A percentile compares a stretch with the other conserved stretches of the same genome.
Evolutionary conservation across 2,797 vertebrate species (phyloP).

Genomic region (Acridotheres tristis): DNA sequence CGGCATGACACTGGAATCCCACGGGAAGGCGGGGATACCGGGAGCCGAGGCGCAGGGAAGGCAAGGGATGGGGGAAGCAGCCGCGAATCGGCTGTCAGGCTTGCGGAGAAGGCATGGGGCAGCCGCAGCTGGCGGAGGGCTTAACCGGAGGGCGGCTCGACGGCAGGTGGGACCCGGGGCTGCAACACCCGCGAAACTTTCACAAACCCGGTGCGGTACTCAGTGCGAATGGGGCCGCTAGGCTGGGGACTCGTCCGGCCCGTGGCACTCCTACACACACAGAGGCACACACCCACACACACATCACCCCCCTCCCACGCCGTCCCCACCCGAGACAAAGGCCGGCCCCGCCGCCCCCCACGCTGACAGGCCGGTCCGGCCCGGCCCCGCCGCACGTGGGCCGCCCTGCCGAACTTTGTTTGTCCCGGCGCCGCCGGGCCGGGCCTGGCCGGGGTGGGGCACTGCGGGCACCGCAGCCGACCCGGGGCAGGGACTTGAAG

Average conservation of each 20-base stretch:
- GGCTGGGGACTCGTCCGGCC: neutral
- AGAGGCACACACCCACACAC: neutral
- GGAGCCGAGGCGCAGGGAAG: neutral
- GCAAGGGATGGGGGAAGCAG: neutral
- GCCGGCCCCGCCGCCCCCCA: neutral
- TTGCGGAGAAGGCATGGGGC: neutral
- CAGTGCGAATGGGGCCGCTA: neutral
- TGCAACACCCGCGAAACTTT: neutral
- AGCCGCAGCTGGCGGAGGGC: too few species aligned
- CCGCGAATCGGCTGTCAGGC: neutral
- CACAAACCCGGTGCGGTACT: neutral
- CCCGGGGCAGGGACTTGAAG: too few species aligned
- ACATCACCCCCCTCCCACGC: neutral
- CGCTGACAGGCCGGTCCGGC: neutral
- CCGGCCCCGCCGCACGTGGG: neutral
- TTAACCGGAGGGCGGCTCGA: neutral
- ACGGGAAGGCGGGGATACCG: neutral
- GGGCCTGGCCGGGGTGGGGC: neutral
- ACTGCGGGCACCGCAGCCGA: neutral
- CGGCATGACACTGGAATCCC: neutral
- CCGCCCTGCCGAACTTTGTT: neutral
- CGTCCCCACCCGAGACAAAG: constrained; percentile 21
- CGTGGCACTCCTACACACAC: neutral
- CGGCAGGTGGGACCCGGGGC: neutral
- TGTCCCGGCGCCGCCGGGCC: neutral